Percentiles rank a stretch among this genome's conserved stretches.
Evolutionary conservation across 2,113 vertebrate species (phyloP).

Genomic region (Scopus umbretta): DNA sequence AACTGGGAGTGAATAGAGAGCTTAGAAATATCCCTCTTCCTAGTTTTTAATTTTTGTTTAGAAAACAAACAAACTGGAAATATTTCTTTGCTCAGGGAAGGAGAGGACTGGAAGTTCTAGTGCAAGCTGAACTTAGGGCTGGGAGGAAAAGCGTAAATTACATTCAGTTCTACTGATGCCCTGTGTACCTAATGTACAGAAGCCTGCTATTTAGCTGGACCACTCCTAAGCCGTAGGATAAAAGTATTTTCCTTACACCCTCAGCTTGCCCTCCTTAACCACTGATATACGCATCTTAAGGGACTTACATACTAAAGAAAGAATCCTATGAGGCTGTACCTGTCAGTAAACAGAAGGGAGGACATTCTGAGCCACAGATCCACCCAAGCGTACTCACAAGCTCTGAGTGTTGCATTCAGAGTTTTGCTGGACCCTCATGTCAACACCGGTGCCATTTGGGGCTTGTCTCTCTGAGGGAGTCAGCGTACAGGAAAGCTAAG

Average conservation of each 20-base stretch:
- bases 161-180: neutral
- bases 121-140: neutral
- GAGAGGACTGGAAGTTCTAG: neutral
- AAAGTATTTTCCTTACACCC: neutral
- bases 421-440: neutral
- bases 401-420: neutral
- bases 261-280: neutral
- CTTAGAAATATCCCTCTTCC: conserved; percentile 13
- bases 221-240: neutral
- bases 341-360: neutral
- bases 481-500: neutral
- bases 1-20: conserved; percentile 32
- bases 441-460: neutral
- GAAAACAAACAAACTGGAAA: conserved; percentile 37
- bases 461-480: neutral
- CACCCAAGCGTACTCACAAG: neutral
- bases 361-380: neutral
- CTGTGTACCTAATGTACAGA: neutral
- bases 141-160: neutral
- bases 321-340: neutral
- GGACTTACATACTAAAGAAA: neutral
- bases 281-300: neutral
- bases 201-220: neutral
- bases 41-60: conserved; percentile 2
- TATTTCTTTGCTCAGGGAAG: neutral